These are phyloP conservation scores for Tachysurus vachellii DNA, from an alignment of 2,113 vertebrate species.

Conservation along the genomic window DNA sequence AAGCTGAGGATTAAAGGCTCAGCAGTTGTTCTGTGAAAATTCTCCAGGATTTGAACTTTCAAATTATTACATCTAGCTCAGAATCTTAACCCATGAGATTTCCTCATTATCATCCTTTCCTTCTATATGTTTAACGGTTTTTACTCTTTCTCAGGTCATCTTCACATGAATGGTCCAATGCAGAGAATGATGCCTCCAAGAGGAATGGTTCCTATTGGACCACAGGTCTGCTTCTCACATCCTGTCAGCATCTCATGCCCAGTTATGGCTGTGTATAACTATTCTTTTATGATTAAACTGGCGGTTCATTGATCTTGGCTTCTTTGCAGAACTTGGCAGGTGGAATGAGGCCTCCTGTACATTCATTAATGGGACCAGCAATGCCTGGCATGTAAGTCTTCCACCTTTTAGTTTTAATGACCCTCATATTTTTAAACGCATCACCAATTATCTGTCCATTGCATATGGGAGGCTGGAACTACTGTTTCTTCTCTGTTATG, in stretches of 20 bases:
- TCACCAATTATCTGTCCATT: background rate
- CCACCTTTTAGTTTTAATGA: slow-evolving; percentile 24
- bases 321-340: slow-evolving; percentile 91
- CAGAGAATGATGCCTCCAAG: slow-evolving; percentile 97
- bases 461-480: background rate
- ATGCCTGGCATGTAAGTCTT: slow-evolving; percentile 94
- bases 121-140: background rate
- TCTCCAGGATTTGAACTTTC: background rate
- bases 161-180: slow-evolving; percentile 96
- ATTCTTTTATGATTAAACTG: slow-evolving; percentile 49
- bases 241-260: background rate
- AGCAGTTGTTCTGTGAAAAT: background rate
- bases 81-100: background rate
- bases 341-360: slow-evolving; percentile 97
- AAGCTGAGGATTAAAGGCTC: background rate
- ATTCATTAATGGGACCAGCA: slow-evolving; percentile 93
- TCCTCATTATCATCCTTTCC: background rate
- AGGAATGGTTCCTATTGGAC: slow-evolving; percentile 95
- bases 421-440: background rate
- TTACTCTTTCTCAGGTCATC: slow-evolving; percentile 81
- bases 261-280: background rate
- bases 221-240: slow-evolving; percentile 79
- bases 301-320: slow-evolving; percentile 69
- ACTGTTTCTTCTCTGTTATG: slow-evolving; percentile 37
- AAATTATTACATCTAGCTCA: background rate